Evolutionary conservation across 2,113 vertebrate genomes (phyloP).

Genomic region (Hymenochirus boettgeri): DNA sequence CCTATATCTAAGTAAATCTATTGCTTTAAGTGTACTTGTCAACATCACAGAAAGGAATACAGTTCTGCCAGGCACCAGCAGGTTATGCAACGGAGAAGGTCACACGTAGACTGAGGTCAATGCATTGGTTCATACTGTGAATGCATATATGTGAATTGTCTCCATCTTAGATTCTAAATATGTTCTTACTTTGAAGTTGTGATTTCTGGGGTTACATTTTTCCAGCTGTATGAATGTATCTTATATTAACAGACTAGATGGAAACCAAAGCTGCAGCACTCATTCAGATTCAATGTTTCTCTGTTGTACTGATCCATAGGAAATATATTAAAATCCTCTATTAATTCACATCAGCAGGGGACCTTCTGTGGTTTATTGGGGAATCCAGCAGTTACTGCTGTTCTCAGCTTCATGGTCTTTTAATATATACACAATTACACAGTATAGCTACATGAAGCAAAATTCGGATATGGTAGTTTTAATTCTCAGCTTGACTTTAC

Average conservation of each 20-base stretch:
- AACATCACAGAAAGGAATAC: too few species aligned
- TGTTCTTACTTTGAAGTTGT: too few species aligned
- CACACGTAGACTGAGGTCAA: too few species aligned
- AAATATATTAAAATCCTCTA: neutral
- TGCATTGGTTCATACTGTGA: too few species aligned
- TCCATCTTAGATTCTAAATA: too few species aligned
- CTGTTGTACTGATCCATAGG: neutral
- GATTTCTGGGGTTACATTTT: too few species aligned
- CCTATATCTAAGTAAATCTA: too few species aligned
- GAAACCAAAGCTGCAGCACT: neutral
- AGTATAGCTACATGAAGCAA: conserved; percentile 17
- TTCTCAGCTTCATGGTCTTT: conserved; percentile 14
- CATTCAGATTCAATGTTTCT: neutral
- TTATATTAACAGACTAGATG: neutral
- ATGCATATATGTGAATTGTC: too few species aligned
- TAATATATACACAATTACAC: conserved; percentile 23
- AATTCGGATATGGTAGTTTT: conserved; percentile 5
- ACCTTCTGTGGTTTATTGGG: neutral
- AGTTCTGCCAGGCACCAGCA: too few species aligned
- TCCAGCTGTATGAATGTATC: too few species aligned
- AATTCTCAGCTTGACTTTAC: conserved; percentile 14
- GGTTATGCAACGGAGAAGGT: too few species aligned
- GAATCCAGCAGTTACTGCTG: conserved; percentile 12
- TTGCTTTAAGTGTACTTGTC: too few species aligned
- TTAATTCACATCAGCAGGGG: conserved; percentile 7